Conservation (phyloP, 1,140 invertebrate species). For the Megathymus violae region DNA sequence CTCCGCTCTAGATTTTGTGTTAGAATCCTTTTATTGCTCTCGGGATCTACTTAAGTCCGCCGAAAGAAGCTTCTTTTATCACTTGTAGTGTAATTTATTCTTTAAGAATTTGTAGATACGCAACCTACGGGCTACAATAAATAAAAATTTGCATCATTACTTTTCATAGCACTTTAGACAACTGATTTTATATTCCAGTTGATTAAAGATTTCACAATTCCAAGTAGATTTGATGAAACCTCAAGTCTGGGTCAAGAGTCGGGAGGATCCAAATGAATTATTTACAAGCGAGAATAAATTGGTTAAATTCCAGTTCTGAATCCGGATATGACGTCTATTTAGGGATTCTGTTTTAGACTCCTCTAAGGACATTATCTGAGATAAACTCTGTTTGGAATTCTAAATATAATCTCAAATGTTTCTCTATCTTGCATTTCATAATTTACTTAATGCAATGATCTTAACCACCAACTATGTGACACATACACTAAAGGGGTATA, state of each 20-base stretch:
- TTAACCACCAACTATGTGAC: too few species aligned
- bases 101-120: too few species aligned
- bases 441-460: background rate
- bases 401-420: background rate
- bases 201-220: conserved; percentile 19
- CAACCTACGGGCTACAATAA: too few species aligned
- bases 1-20: too few species aligned
- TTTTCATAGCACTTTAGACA: background rate
- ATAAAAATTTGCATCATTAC: too few species aligned
- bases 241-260: conserved; percentile 20
- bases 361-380: background rate
- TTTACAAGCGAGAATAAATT: conserved; percentile 24
- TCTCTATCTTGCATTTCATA: background rate
- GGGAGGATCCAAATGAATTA: conserved; percentile 17
- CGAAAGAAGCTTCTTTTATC: too few species aligned
- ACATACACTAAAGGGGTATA: too few species aligned
- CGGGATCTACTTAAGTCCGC: too few species aligned
- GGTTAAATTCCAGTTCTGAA: conserved; percentile 14
- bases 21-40: too few species aligned
- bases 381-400: background rate
- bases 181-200: conserved; percentile 6
- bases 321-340: conserved; percentile 18
- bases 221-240: conserved; percentile 16
- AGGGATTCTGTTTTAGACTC: conserved; percentile 14
- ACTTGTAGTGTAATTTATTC: too few species aligned